Percentiles rank a stretch among this genome's conserved stretches.
phyloP scores from a whole-genome alignment of 2,888 invertebrate species.

The Isotomurus palustris region DNA sequence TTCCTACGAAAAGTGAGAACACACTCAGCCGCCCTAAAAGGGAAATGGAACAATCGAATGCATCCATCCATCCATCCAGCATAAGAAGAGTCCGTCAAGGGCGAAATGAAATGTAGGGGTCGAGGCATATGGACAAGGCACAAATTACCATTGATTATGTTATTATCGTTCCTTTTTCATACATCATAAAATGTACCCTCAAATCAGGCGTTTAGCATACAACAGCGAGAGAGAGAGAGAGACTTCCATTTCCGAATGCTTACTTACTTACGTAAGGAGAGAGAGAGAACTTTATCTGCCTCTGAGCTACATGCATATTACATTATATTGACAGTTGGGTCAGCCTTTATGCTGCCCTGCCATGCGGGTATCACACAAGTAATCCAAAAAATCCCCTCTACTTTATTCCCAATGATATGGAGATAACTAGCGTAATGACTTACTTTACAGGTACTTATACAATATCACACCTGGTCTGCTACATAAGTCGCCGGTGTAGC shows the following conservation, averaged over 20 bases:
- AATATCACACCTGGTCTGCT: slow-evolving; percentile 46
- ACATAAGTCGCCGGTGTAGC: no score
- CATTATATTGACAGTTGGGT: no score
- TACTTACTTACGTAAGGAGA: no score
- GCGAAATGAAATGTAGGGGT: not conserved
- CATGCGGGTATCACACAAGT: no score
- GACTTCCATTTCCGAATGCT: no score
- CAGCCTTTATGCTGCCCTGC: no score
- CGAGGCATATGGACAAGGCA: not conserved
- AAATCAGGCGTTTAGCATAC: slow-evolving; percentile 27
- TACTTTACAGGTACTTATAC: slow-evolving; percentile 32
- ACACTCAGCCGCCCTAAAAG: slow-evolving; percentile 13
- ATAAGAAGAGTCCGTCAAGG: not conserved
- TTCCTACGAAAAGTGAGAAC: slow-evolving; percentile 8
- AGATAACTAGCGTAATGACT: slow-evolving; percentile 28
- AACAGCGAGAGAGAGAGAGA: no score
- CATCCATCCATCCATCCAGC: slow-evolving; percentile 3
- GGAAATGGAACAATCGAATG: slow-evolving; percentile 2
- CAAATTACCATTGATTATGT: slow-evolving; percentile 42
- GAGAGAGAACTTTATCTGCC: no score
- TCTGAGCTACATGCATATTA: not conserved
- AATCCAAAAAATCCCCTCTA: no score
- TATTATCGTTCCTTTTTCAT: slow-evolving; percentile 39
- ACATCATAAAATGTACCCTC: slow-evolving; percentile 38
- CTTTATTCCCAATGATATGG: slow-evolving; percentile 1